phyloP scores from a whole-genome alignment of 1,140 invertebrate species.

The Gonioctena quinquepunctata region DNA sequence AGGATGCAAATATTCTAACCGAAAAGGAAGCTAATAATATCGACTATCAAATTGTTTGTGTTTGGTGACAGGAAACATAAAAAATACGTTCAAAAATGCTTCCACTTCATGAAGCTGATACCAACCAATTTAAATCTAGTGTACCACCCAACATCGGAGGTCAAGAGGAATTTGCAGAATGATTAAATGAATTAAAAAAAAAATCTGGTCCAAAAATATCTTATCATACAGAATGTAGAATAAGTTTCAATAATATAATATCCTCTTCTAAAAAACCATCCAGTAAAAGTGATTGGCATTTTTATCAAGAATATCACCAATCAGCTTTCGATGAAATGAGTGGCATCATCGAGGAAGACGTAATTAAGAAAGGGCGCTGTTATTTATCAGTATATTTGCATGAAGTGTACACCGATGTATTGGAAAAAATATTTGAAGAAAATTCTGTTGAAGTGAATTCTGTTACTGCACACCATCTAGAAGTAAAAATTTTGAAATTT shows the following conservation, averaged over 20 bases:
- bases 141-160: not conserved
- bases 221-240: not conserved
- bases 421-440: not conserved
- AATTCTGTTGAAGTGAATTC: not conserved
- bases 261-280: not conserved
- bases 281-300: not conserved
- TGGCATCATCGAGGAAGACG: not conserved
- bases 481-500: conserved; percentile 1
- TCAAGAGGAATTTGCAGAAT: not conserved
- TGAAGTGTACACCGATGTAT: not conserved
- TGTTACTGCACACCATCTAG: not conserved
- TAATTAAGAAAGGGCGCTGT: not conserved
- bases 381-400: not conserved
- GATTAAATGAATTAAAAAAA: not conserved
- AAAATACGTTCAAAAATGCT: not conserved
- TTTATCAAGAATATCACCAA: not conserved
- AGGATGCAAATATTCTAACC: not conserved
- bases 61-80: not conserved
- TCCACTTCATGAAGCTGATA: not conserved
- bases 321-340: not conserved
- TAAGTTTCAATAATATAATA: not conserved
- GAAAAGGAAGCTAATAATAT: not conserved
- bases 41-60: not conserved
- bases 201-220: not conserved
- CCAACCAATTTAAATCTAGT: not conserved